Percentiles rank a stretch among this genome's conserved stretches.
These are phyloP conservation scores for Erpobdella octoculata DNA, from an alignment of 2,888 invertebrate genomes.

Conservation along the genomic window DNA sequence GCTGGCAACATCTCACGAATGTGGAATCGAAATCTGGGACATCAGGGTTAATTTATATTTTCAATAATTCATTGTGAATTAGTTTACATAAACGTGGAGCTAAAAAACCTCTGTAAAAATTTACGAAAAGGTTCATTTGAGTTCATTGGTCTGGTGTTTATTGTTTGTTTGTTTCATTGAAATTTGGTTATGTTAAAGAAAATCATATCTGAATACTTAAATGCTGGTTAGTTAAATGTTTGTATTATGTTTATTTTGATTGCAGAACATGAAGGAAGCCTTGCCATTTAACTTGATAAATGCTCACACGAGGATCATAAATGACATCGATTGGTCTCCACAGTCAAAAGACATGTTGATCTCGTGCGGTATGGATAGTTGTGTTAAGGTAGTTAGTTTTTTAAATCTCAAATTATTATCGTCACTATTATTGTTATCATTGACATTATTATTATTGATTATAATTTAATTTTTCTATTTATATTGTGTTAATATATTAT, in stretches of 20 bases:
- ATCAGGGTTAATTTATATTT: slow-evolving; percentile 61
- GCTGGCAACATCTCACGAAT: slow-evolving; percentile 88
- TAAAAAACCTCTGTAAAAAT: no score
- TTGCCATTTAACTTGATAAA: neutral
- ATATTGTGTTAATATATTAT: neutral
- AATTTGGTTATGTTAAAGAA: no score
- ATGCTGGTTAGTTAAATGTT: neutral
- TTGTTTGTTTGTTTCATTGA: no score
- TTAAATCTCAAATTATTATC: neutral
- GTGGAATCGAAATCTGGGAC: slow-evolving; percentile 91
- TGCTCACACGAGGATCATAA: slow-evolving; percentile 7
- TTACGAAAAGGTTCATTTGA: no score
- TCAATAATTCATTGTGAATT: neutral
- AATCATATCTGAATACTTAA: neutral
- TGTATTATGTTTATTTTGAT: neutral
- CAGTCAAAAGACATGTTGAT: neutral
- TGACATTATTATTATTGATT: slow-evolving; percentile 3
- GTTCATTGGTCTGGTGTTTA: no score
- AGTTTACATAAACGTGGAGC: neutral
- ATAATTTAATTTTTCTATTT: neutral
- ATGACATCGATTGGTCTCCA: slow-evolving; percentile 13
- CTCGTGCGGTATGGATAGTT: neutral
- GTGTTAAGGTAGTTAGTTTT: neutral
- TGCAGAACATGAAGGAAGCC: neutral
- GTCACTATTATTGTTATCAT: neutral